Evolutionary conservation across 23 tunicate species (phyloP), one percentile per base, ranked within the genome.

Genomic region (Ciona savignyi): DNA sequence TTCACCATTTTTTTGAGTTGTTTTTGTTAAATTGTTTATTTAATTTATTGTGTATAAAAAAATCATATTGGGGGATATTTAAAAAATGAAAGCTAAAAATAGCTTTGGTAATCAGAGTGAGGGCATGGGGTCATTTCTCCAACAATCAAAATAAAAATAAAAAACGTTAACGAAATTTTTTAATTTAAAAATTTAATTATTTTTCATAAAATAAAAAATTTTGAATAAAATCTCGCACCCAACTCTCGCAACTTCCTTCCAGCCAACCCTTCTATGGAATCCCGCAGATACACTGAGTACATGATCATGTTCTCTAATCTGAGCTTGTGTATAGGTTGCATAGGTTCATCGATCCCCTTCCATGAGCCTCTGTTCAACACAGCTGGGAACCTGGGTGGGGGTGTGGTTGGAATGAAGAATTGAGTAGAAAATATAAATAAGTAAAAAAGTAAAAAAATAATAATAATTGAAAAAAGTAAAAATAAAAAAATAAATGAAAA

Each of bases 261-360:
- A 49, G 93, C 85, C 83, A 91, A 68, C 4, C 75, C 75, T 30
- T 91, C 97, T 77, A 91, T 68, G 32, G 78, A 60, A 49, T 91
- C 97, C 19, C 97, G 80, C 25, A 91, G 72, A 67, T 81, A 84
- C 1, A 91, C 84, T 11, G 86, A 80, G 31, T 80, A 84, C 60
- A 77, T 49, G 29, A 91, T 77, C 74, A 91, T 60, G 48, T 66
- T 81, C 66, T 91, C 97, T 51, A 91, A 61, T 27, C 97, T 63
- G 4, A 73, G 60, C 25, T 71, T 66, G 31, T 90, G 97, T 15
- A 90, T 63, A 0, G 81, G 82, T 4, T 68, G 74, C 27, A 90
- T 69, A 1, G 71, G 42, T 30, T 90, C 85, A 25, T 90, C 97
- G 2, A 35, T 73, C 27, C 83, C 82, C 30, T 78, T 81, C 96